These are phyloP conservation scores for Ciconia maguari DNA, from an alignment of 2,113 vertebrate genomes.

Conservation along the genomic window DNA sequence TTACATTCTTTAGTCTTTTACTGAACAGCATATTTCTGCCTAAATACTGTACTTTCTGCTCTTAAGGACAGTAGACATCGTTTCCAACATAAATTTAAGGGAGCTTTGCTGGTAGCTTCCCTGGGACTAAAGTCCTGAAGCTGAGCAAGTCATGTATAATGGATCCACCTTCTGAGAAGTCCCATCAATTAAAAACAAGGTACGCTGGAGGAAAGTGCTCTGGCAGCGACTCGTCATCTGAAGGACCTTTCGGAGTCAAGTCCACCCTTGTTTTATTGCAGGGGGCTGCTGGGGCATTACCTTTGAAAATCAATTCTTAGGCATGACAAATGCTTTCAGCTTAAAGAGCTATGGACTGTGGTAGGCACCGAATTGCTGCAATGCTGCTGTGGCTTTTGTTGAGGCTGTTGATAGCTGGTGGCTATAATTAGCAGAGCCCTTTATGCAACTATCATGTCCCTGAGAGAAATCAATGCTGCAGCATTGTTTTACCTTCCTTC, in stretches of 20 bases:
- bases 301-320: conserved; percentile 14
- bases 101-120: neutral
- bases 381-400: neutral
- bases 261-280: neutral
- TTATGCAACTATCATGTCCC: neutral
- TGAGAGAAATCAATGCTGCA: conserved; percentile 19
- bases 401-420: neutral
- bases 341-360: neutral
- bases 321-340: neutral
- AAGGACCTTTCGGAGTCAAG: neutral
- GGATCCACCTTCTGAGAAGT: neutral
- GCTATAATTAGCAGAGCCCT: conserved; percentile 35
- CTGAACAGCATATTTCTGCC: neutral
- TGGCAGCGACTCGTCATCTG: neutral
- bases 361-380: neutral
- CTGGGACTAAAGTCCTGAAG: neutral
- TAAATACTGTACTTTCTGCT: neutral
- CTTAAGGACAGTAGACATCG: neutral
- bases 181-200: neutral
- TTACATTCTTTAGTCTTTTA: neutral
- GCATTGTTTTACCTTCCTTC: neutral
- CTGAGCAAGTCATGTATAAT: neutral
- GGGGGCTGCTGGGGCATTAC: neutral
- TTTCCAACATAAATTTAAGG: neutral
- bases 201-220: neutral